A percentile compares a stretch with the other conserved stretches of the same genome.
These are phyloP conservation scores for cat (Felis catus) DNA, from an alignment of 2,113 vertebrate genomes.

Conservation along the genomic window DNA sequence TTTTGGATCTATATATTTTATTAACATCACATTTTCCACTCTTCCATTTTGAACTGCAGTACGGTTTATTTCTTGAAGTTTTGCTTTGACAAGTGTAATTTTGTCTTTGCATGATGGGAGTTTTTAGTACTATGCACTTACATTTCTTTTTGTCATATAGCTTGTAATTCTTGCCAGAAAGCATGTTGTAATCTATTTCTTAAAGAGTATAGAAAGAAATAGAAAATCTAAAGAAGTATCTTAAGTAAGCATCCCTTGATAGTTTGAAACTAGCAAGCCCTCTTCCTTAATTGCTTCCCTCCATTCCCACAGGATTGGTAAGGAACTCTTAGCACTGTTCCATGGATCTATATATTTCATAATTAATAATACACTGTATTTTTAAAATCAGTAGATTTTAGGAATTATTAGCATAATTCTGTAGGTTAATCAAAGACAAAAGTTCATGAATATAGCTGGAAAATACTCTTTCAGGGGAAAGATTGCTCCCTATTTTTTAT, in stretches of 20 bases:
- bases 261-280: slow-evolving; percentile 60
- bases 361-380: neutral
- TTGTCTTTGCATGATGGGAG: slow-evolving; percentile 26
- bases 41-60: slow-evolving; percentile 41
- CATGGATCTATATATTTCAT: slow-evolving; percentile 52
- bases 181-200: slow-evolving; percentile 51
- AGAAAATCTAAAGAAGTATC: slow-evolving; percentile 45
- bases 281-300: slow-evolving; percentile 52
- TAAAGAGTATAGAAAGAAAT: slow-evolving; percentile 27
- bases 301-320: slow-evolving; percentile 46
- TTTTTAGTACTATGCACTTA: slow-evolving; percentile 1
- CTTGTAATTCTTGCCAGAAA: slow-evolving; percentile 55
- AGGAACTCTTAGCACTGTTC: slow-evolving; percentile 53
- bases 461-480: slow-evolving; percentile 37
- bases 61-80: slow-evolving; percentile 57
- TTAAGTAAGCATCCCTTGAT: slow-evolving; percentile 41
- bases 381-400: slow-evolving; percentile 34
- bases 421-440: slow-evolving; percentile 56
- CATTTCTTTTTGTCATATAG: slow-evolving; percentile 48
- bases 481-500: neutral
- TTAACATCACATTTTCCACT: slow-evolving; percentile 43
- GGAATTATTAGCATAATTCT: slow-evolving; percentile 19
- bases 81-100: slow-evolving; percentile 55
- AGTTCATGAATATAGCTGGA: slow-evolving; percentile 19
- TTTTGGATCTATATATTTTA: slow-evolving; percentile 25